phyloP scores from a whole-genome alignment of 2,113 vertebrate species.

The Macaca fascicularis region DNA sequence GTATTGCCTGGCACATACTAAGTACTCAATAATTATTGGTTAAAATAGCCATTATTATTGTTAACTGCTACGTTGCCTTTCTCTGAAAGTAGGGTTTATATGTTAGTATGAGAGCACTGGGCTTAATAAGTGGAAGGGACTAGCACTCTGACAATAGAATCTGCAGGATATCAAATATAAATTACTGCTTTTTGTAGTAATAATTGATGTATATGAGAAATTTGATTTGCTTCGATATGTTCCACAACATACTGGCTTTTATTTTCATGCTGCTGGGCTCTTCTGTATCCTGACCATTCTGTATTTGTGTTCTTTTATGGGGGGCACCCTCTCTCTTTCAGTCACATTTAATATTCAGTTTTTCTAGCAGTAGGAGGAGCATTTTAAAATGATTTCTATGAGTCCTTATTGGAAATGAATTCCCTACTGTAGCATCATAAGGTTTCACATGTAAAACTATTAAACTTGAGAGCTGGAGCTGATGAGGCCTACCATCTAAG shows the following conservation, averaged over 20 bases:
- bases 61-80: background rate
- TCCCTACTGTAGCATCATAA: background rate
- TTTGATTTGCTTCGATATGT: background rate
- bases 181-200: background rate
- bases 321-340: background rate
- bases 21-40: background rate
- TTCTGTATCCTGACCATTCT: background rate
- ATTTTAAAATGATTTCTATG: background rate
- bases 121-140: background rate
- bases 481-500: background rate
- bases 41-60: background rate
- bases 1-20: background rate
- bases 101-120: background rate
- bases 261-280: background rate
- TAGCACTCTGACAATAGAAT: background rate
- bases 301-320: background rate
- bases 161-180: background rate
- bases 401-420: background rate
- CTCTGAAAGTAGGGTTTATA: background rate
- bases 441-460: background rate
- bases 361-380: background rate
- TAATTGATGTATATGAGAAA: background rate
- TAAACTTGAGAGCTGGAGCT: background rate
- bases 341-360: background rate
- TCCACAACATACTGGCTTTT: background rate